Percentiles rank a stretch among this genome's conserved stretches.
Conservation (phyloP, 2,113 vertebrate genomes). For the Catharus bicknelli region DNA sequence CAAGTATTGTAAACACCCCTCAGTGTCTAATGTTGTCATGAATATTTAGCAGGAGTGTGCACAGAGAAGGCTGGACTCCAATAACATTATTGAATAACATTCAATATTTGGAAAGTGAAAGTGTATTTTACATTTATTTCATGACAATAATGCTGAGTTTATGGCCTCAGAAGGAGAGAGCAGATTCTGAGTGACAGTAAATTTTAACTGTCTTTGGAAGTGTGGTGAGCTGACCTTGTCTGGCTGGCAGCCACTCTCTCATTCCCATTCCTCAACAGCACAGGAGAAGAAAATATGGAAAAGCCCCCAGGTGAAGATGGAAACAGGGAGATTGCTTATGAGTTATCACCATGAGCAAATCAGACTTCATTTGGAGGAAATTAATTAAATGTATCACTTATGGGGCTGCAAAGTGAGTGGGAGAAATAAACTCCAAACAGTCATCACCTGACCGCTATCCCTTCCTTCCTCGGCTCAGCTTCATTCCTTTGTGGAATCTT, state of each 20-base stretch:
- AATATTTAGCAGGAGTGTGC: neutral
- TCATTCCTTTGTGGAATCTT: neutral
- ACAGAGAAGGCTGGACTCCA: neutral
- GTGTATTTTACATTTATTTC: neutral
- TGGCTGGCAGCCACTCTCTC: neutral
- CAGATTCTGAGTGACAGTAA: neutral
- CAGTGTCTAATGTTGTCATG: neutral
- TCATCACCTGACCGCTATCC: fast-evolving
- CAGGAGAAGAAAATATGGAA: neutral
- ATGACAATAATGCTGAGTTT: neutral
- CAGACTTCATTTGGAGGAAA: neutral
- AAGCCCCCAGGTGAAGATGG: neutral
- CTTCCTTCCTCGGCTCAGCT: neutral
- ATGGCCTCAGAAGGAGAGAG: neutral
- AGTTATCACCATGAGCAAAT: neutral
- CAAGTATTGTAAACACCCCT: neutral
- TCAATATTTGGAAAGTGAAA: neutral
- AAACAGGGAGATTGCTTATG: neutral
- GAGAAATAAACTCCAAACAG: neutral
- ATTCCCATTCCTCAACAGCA: neutral
- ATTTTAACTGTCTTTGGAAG: neutral
- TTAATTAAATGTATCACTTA: neutral
- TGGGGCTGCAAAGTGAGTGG: neutral
- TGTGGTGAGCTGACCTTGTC: neutral
- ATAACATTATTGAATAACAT: too few species aligned